Base-by-base conservation (phyloP, 1,140 invertebrate genomes). In the Coelopa frigida region DNA sequence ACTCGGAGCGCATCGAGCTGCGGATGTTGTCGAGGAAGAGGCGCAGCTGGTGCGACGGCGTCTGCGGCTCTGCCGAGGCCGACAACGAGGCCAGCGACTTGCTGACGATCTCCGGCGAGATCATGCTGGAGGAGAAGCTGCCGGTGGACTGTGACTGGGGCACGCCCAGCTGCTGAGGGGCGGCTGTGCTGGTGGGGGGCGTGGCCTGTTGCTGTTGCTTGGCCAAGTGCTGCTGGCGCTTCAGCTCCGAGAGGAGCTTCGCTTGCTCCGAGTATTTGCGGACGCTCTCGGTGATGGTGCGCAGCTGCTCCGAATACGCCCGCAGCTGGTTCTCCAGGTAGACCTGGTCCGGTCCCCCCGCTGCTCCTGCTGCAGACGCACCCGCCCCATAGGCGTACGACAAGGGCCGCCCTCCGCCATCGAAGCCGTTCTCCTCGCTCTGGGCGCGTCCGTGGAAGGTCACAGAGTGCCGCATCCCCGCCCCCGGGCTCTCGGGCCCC, bases 261-360 rank as follows among this genome's bases (percentile, higher is more conserved):
- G 67, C 67, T 31, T 70, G 67, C 35, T 70, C 67, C 6, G 66
- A 68, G 26, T 70, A 70, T 33, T 70, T 70, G 5, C 67, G 48
- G 20, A 70, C 67, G 41, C 61, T 68, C 29, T 70, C 67, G 3
- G 67, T 70, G 7, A 70, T 70, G 42, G 61, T 66, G 24, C 61
- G 47, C 20, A 70, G 44, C 26, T 70, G 67, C 41, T 70, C 67
- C 6, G 67, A 70, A 18, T 70, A 70, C 6, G 67, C 59, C 21
- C 64, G 49, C 21, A 70, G 35, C 40, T 70, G 67, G 44, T 70
- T 65, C 47, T 70, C 67, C 11, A 70, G 22, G 27, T 65, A 70
- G 0, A 55, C 58, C 48, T 70, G 67, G 46, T 70, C 67, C 1
- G 67, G 67, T n/a, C n/a, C n/a, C n/a, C n/a, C n/a, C n/a, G n/a